Evolutionary conservation across 2,797 vertebrate species (phyloP), one percentile per base, ranked within the genome.

Genomic region (Enoplosus armatus): DNA sequence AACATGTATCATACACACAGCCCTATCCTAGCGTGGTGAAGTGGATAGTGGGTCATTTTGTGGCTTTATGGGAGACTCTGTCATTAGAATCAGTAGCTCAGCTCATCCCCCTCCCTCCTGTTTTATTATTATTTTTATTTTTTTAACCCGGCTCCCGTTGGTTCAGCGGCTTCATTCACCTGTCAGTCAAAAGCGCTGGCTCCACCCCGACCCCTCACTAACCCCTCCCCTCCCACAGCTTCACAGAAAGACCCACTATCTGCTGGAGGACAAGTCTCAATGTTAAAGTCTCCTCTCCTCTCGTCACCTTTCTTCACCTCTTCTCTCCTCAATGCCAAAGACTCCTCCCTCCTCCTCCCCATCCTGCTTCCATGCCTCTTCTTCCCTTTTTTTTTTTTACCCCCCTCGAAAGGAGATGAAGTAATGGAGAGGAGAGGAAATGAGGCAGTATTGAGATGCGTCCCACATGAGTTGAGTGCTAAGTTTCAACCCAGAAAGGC

Each of bases 21-120:
- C 74, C 73, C 66, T 56, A 39, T 87, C 50, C 53, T 54, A 70
- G 78, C 75, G 64, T 87, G 87, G 88, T 84, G 82, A 93, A 92
- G 94, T 98, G 97, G 98, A 98, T 98, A 99, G 98, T 99, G 98
- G 98, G 98, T 99, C 98, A 96, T 99, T 99, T 99, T 98, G 97
- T 97, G 98, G 97, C 97, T 99, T 98, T 97, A 96, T 96, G 95
- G 96, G 92, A 96, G 95, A 90, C 94, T 88, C 84, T 86, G 61
- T 85, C 87, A 82, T 84, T 87, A 88, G 79, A 66, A 26, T 80
- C 75, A 77, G 73, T 85, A 55, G 77, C 72, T 89, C 64, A 81
- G 63, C 81, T 87, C 82, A 82, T 68, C 79, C 74, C 76, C 64
- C 53, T 65, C 43, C 66, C 60, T 75, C 35, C 55, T 67, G 39